Base-by-base conservation (phyloP, 2,888 invertebrate species). In the Drosophila maculinotata region DNA sequence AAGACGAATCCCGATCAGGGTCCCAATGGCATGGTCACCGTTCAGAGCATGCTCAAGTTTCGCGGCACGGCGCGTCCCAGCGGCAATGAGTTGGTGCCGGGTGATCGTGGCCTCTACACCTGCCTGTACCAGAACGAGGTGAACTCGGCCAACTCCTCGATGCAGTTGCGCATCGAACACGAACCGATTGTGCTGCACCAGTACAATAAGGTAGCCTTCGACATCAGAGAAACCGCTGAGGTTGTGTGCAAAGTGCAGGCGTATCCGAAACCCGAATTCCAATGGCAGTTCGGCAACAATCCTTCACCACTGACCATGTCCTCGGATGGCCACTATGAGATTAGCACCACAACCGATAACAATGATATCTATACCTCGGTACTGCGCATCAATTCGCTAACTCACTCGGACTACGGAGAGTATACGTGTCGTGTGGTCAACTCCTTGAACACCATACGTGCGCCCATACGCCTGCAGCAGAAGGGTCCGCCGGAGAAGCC, bases 101-200 rank as follows among this genome's bases (percentile, higher is more conserved):
- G 94, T 36, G 98, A 98, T 90, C 93, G 97, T 48, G 98, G 98
- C 42, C 94, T 95, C 49, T 98, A 97, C 91, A 95, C 96, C 2
- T 98, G 98, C 90, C 94, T 95, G 42, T 97, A 97, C 89, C 95
- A 96, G 90, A 98, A 98, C 90, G 97, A 97, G 92, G 97, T 97
- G 12, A 96, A 96, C 90, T 95, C 94, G 88, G 95, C 96, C 44
- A 97, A 97, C 89, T 96, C 97, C 8, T 95, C 95, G 69, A 97
- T 97, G 96, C 96, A 96, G 91, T 93, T 98, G 56, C 94, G 97
- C 89, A 97, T 98, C 85, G 97, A 98, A 93, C 98, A 98, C 91
- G 95, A 96, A 89, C 98, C 98, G 1, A 96, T 98, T 77, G 94
- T 96, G 25, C 93, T 97, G 31, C 95, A 96, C 89, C 95, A 96